Base-by-base conservation (phyloP, 2,797 vertebrate genomes). In the Galaxias olidus region DNA sequence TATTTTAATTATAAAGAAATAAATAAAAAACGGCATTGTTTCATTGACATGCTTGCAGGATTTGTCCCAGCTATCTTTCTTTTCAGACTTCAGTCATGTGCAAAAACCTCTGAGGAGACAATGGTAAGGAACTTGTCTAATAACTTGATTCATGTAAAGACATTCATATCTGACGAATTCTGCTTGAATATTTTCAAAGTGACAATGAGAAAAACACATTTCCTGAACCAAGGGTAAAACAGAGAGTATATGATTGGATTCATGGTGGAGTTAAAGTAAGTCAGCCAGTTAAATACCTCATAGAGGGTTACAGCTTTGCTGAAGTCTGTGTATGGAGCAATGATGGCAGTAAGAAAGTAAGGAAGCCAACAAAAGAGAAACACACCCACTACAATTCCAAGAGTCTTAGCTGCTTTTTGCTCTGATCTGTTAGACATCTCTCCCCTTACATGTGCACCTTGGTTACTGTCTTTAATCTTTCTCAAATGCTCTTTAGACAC, bases 281-380 rank as follows among this genome's bases (percentile, higher is more conserved):
- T 83, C 17, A 89, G 49, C 87, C 87, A 89, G 19, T 76, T 55
- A 67, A 83, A 81, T 1, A 65, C 59, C 9, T 87, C 87, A 79
- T 81, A 85, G 5, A 87, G 40, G 0, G 69, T 69, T n/a, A 10
- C 19, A 51, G 82, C 85, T 17, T 85, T 87, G 19, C 71, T 69
- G 60, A 86, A 84, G 48, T 80, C 79, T 15, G 65, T 84, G 57
- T 82, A 86, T 45, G 78, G 77, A 58, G 85, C 51, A 10, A 83
- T 49, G 14, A 79, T 19, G 3, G 82, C 84, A 43, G 74, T 85
- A 0, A 84, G 47, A 61, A 86, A 88, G 70, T 81, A 88, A 0
- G 86, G 86, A 79, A 88, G 63, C 88, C 87, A 88, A 57, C 88
- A 88, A 51, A 83, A 71, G 30, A 88, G 87, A 52, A 88, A 88